Evolutionary conservation across 2,113 vertebrate species (phyloP), one percentile per base, ranked within the genome.

Genomic region (Microtus richardsoni): DNA sequence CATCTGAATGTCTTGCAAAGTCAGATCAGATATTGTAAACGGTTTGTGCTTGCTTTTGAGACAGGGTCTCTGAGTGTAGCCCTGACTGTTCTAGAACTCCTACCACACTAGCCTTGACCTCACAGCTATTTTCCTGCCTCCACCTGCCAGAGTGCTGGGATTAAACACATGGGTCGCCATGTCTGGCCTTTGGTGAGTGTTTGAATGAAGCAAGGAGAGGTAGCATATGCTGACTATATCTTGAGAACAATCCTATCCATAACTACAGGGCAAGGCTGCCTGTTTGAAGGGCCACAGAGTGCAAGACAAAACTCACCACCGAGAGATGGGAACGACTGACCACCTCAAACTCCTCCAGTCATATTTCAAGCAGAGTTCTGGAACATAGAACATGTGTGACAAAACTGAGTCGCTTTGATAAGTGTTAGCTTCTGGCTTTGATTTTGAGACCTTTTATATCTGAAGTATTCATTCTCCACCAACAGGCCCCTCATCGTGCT

Each of bases 311-410:
- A 66, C 26, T 60, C 58, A 52, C 33, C 2, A 3, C 33, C 33
- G 7, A 64, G 71, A 28, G 54, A 88, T 22, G 52, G 21, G 12
- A 26, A 7, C 33, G 36, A 12, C 28, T 5, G 33, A 17, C 4
- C 0, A 3, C 1, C 16, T 0, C 19, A 5, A 47, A 75, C 28
- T 3, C 3, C 5, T 9, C n/a, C 30, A 33, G 1, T 39, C 30
- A 16, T 3, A 33, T 64, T 54, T 54, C 8, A 33, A 28, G 85
- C 66, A 86, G 36, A 41, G 39, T 47, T 62, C 73, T 33, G 54
- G 30, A 47, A 6, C 17, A 10, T 7, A 68, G 36, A 26, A 4
- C 24, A 6, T 0, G 44, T 28, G 3, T 2, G 54, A 8, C 54
- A n/a, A 82, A 60, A 30, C 0, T 0, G 36, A 84, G 19, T 16